Percentiles rank a stretch among this genome's conserved stretches.
Conservation (phyloP, 2,113 vertebrate genomes). For the Myotis lucifugus region DNA sequence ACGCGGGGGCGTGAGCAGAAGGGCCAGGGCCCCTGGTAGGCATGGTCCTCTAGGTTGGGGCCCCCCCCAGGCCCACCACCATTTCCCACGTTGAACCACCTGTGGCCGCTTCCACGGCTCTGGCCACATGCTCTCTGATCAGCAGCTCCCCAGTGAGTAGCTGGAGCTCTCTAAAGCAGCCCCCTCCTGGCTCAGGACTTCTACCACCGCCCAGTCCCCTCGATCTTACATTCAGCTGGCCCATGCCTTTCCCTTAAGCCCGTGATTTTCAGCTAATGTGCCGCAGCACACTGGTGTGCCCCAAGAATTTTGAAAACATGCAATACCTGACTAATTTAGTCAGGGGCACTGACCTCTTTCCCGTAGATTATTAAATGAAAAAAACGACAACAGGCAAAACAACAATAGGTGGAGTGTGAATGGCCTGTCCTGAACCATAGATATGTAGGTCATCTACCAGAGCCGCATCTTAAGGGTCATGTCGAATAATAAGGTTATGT, state of each 20-base stretch:
- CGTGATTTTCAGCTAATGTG: background rate
- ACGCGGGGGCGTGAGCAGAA: accelerated
- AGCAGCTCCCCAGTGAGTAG: background rate
- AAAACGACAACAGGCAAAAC: background rate
- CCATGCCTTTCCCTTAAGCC: background rate
- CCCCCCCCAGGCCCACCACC: background rate
- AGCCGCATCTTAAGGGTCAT: background rate
- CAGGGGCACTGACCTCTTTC: background rate
- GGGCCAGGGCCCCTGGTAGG: background rate
- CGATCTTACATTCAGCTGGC: background rate
- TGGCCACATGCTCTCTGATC: background rate
- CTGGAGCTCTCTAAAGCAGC: background rate
- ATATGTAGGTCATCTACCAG: background rate
- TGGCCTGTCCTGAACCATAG: background rate
- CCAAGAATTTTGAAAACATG: background rate
- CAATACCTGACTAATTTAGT: background rate
- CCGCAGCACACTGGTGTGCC: background rate
- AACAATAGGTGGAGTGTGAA: background rate
- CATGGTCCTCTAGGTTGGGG: background rate
- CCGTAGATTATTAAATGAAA: background rate
- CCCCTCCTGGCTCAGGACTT: background rate
- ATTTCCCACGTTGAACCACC: background rate
- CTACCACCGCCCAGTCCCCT: background rate
- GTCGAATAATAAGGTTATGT: background rate
- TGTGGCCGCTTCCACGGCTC: background rate